These are phyloP conservation scores for Notothenia rossii DNA, from an alignment of 2,113 vertebrate genomes.

Conservation along the genomic window DNA sequence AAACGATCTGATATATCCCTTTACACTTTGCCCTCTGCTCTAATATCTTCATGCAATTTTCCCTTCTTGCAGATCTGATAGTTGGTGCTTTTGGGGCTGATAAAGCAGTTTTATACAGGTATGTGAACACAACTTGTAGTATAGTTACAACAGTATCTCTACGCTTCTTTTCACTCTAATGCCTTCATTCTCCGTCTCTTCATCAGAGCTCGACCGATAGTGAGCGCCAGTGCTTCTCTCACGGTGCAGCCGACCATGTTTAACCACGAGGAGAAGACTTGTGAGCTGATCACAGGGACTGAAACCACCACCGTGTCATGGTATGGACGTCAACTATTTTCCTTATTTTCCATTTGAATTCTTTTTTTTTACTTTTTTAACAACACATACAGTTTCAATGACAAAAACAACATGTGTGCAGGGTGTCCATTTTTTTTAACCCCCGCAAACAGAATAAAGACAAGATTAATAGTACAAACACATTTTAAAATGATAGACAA, in stretches of 20 bases:
- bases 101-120: conserved; percentile 91
- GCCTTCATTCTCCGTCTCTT: neutral
- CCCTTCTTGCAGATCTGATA: conserved; percentile 86
- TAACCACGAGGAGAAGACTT: conserved; percentile 91
- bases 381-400: too few relatives aligned
- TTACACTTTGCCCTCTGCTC: neutral
- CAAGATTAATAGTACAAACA: too few relatives aligned
- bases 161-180: neutral
- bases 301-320: conserved; percentile 84
- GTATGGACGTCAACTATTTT: conserved; percentile 73
- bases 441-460: too few relatives aligned
- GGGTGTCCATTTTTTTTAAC: too few relatives aligned
- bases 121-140: conserved; percentile 19
- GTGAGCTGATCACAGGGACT: conserved; percentile 70
- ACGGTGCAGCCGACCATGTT: conserved; percentile 90
- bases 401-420: too few relatives aligned
- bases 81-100: conserved; percentile 92
- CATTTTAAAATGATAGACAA: too few relatives aligned
- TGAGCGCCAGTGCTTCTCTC: conserved; percentile 87
- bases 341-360: neutral
- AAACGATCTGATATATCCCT: too few relatives aligned
- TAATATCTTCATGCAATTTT: neutral
- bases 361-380: too few relatives aligned
- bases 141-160: neutral
- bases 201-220: conserved; percentile 91